Conservation (phyloP, 1,140 invertebrate species). For the Phymastichus coffea region DNA sequence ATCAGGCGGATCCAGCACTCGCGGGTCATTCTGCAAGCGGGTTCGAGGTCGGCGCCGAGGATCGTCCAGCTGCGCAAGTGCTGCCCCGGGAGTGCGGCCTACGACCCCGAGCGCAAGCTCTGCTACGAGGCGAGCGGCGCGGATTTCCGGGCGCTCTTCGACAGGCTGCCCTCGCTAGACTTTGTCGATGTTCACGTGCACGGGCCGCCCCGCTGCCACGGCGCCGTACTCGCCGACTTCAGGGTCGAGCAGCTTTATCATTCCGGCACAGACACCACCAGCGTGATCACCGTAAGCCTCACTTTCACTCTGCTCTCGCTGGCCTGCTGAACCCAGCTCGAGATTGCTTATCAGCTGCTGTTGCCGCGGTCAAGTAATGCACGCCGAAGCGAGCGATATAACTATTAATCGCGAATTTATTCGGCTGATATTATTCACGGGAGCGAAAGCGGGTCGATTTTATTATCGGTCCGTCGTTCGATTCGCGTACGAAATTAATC, state of each 20-base stretch:
- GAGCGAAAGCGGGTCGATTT: no score
- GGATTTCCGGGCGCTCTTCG: neutral
- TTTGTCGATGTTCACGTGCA: slow-evolving; percentile 8
- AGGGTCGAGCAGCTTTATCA: slow-evolving; percentile 4
- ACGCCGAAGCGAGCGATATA: no score
- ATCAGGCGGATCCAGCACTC: neutral
- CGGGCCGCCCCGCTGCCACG: slow-evolving; percentile 22
- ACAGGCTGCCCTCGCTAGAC: neutral
- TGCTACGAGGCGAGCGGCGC: slow-evolving; percentile 11
- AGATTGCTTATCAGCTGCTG: no score
- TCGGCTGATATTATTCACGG: no score
- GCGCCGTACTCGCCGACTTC: slow-evolving; percentile 30
- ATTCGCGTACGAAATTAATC: no score
- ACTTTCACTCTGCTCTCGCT: no score
- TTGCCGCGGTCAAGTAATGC: no score
- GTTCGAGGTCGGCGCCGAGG: neutral
- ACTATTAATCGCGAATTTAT: no score
- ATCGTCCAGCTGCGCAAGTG: slow-evolving; percentile 28
- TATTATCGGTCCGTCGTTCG: no score
- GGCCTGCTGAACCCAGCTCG: no score
- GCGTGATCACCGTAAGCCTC: slow-evolving; percentile 26
- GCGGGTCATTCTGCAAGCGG: no score
- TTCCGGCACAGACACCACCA: neutral
- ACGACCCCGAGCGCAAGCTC: slow-evolving; percentile 5
- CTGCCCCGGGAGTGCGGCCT: slow-evolving; percentile 24